Base-by-base conservation (phyloP, 2,113 vertebrate genomes). In the Caretta caretta region DNA sequence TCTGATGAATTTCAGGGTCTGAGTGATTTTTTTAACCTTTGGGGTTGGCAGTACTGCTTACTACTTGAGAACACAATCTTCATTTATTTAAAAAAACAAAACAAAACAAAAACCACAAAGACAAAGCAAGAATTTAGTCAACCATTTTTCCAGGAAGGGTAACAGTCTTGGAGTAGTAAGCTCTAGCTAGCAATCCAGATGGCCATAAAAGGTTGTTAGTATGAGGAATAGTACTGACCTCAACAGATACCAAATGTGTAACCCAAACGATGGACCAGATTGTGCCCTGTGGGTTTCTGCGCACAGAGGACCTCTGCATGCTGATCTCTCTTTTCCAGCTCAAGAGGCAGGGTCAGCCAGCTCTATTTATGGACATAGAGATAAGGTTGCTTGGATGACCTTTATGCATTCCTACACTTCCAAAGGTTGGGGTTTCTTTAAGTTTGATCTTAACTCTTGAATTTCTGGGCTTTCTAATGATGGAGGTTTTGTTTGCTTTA, bases 131-230 rank as follows among this genome's bases (percentile, higher is more conserved):
- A 54, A 89, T 84, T 92, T 92, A 89, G 89, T 95, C 88, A 98
- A 95, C 89, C 90, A 95, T 97, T 98, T 98, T 97, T 79, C 78
- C 93, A 98, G 24, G 87, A 97, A 97, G 76, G 69, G 86, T 82
- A 94, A 96, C 85, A 92, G 96, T 90, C 78, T 90, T 87, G 91
- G 35, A 82, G 87, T 8, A 80, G 59, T 85, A 92, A 83, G 82
- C 80, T 87, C 54, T 90, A 53, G 17, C 57, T 92, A 51, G 72
- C 25, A 85, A 90, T 90, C 51, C 80, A 50, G 84, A 95, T 89
- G 54, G 89, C 92, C 54, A 1, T 90, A 97, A 97, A 95, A 94
- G 82, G 90, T 83, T 95, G 59, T 38, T 89, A 92, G 89, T 80
- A 83, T 20, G 11, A 96, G 89, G 17, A 95, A 95, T 24, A 91